phyloP scores from a whole-genome alignment of 2,888 invertebrate species.

The Lepidocyrtinus sp. region DNA sequence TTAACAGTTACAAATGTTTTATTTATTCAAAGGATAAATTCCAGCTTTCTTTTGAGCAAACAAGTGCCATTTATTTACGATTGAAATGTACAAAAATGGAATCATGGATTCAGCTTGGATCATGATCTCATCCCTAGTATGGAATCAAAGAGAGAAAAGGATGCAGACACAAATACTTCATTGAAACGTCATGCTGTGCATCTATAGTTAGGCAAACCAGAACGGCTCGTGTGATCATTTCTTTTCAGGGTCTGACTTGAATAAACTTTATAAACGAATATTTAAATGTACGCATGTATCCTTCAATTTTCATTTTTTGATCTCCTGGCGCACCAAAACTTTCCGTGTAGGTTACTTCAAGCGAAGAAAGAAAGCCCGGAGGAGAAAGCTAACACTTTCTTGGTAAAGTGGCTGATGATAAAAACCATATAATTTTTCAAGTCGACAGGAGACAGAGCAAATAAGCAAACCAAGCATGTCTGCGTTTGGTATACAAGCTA shows the following conservation, averaged over 20 bases:
- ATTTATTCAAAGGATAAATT: conserved; percentile 64
- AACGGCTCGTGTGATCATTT: background rate
- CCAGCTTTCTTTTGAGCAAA: conserved; percentile 41
- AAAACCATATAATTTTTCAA: conserved; percentile 65
- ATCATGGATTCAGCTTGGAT: background rate
- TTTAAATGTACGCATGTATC: background rate
- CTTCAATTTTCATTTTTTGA: background rate
- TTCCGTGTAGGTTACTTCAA: background rate
- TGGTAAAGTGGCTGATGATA: conserved; percentile 58
- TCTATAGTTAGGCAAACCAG: background rate
- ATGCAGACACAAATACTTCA: no score
- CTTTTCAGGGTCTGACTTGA: background rate
- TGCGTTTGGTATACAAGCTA: no score
- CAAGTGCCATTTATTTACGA: conserved; percentile 54
- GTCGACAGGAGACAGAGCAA: conserved; percentile 62
- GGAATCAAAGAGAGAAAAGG: no score
- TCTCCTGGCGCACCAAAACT: background rate
- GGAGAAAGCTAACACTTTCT: conserved; percentile 58
- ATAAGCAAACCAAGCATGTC: conserved; percentile 39
- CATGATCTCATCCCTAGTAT: no score
- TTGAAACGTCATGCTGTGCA: no score
- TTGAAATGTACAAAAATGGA: conserved; percentile 22
- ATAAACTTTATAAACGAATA: conserved; percentile 5
- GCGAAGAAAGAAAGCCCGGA: conserved; percentile 39
- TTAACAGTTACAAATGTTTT: conserved; percentile 61